Evolutionary conservation across 2,113 vertebrate genomes (phyloP), one percentile per base, ranked within the genome.

Genomic region (Myodes glareolus): DNA sequence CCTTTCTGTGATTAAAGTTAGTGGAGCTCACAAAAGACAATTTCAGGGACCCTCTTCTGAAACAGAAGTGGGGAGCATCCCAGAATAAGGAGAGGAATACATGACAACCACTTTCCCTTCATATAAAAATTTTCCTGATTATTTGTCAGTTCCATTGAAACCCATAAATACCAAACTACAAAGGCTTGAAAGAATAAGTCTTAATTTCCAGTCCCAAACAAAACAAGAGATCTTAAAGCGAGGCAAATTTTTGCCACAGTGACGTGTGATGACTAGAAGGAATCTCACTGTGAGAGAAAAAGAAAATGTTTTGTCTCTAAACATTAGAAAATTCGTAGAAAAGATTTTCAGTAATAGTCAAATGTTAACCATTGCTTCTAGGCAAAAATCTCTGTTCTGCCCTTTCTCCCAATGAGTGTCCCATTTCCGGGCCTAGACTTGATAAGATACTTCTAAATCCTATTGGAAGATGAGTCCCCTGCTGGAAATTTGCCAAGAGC

Each of bases 131-230:
- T 80, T 16, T 19, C 25, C 36, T 55, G 39, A 45, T 78, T 76
- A 14, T 52, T 96, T 65, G 81, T 21, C 8, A 70, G 25, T 47
- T 45, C 58, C 65, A 92, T 88, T 90, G 91, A 97, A 90, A 68
- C 42, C 13, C 45, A 88, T 58, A 55, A 82, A 63, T 16, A 50
- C 19, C 52, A 88, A 58, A 87, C 13, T 80, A 5, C 23, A 80
- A 92, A 96, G 14, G 77, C 90, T 72, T 84, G 39, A 84, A 82
- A 90, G 47, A 52, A 12, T 23, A 52, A 61, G 11, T 8, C 52
- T 25, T 77, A 1, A 72, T 73, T 85, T 17, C 42, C 19, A 29
- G 27, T 70, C 80, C 58, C 58, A 84, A 84, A 84, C 7, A 61
- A 63, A 84, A 63, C 23, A 63, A 31, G 5, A 65, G 9, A 63